These are phyloP conservation scores for Oreohelix idahoensis DNA, from an alignment of 1,140 invertebrate genomes.

Conservation along the genomic window DNA sequence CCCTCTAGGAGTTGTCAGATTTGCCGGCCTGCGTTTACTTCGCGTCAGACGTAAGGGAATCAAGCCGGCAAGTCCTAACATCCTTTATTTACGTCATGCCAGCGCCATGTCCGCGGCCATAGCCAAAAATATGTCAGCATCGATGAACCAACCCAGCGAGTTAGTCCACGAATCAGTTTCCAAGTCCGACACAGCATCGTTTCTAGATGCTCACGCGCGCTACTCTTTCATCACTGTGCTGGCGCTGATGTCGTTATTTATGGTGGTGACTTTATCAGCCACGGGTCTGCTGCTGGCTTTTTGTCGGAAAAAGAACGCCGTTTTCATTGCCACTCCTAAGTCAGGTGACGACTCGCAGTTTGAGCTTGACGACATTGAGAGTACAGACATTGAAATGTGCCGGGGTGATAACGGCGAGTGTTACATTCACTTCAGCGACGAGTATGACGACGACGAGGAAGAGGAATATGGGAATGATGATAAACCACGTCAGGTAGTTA, in stretches of 20 bases:
- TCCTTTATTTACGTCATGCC: conserved; percentile 18
- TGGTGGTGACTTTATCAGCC: conserved; percentile 61
- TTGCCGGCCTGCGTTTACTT: background rate
- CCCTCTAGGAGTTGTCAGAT: background rate
- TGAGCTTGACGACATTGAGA: conserved; percentile 62
- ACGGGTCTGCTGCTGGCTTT: conserved; percentile 64
- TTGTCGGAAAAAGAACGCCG: conserved; percentile 69
- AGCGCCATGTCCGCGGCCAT: conserved; percentile 15
- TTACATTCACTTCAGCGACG: conserved; percentile 41
- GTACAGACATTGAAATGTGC: conserved; percentile 59
- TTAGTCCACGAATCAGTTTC: background rate
- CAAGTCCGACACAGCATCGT: background rate
- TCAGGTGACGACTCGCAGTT: conserved; percentile 57
- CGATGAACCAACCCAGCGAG: conserved; percentile 12
- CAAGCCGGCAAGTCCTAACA: background rate
- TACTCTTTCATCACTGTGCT: conserved; percentile 57
- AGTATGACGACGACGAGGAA: conserved; percentile 14
- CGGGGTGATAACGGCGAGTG: conserved; percentile 24
- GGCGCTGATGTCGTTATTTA: conserved; percentile 61
- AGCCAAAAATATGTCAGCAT: conserved; percentile 17
- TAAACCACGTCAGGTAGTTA: too few relatives aligned
- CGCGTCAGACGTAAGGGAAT: too few relatives aligned
- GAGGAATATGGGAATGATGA: conserved; percentile 20
- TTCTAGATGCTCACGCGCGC: conserved; percentile 34
- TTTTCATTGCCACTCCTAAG: conserved; percentile 61